phyloP scores from a whole-genome alignment of 1,140 invertebrate genomes.

The Rhagoletis pomonella region DNA sequence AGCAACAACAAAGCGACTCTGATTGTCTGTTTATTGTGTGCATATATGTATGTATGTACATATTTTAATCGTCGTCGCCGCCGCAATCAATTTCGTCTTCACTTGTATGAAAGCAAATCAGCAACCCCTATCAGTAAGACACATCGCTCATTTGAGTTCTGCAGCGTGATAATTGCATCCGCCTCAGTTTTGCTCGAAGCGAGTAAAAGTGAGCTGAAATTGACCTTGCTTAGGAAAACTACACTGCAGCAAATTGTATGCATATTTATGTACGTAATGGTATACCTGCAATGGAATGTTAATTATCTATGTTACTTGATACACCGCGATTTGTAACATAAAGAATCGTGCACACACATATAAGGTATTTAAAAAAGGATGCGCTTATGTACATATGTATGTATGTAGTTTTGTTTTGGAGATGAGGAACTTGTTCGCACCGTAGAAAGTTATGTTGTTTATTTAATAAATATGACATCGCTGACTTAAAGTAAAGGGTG shows the following conservation, averaged over 20 bases:
- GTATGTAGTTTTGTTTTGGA: no score
- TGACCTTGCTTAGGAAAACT: not conserved
- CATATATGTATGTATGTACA: not conserved
- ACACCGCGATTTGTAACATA: not conserved
- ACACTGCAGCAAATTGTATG: not conserved
- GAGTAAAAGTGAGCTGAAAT: not conserved
- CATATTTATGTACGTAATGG: not conserved
- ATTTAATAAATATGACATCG: no score
- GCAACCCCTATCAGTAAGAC: not conserved
- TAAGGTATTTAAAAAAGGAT: not conserved
- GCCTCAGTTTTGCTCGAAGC: not conserved
- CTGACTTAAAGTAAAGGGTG: no score
- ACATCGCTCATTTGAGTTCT: not conserved
- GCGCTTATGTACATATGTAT: not conserved
- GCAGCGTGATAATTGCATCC: slow-evolving; percentile 10
- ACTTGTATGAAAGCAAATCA: not conserved
- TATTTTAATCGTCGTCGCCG: not conserved
- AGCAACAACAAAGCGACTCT: not conserved
- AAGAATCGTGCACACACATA: not conserved
- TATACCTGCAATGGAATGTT: not conserved
- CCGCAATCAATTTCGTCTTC: not conserved
- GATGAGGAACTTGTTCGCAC: no score
- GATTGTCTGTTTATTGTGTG: not conserved
- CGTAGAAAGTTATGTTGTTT: no score
- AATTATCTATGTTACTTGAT: not conserved